Evolutionary conservation across 1,140 invertebrate genomes (phyloP), one percentile per base, ranked within the genome.

Genomic region (Orchestia grillus): DNA sequence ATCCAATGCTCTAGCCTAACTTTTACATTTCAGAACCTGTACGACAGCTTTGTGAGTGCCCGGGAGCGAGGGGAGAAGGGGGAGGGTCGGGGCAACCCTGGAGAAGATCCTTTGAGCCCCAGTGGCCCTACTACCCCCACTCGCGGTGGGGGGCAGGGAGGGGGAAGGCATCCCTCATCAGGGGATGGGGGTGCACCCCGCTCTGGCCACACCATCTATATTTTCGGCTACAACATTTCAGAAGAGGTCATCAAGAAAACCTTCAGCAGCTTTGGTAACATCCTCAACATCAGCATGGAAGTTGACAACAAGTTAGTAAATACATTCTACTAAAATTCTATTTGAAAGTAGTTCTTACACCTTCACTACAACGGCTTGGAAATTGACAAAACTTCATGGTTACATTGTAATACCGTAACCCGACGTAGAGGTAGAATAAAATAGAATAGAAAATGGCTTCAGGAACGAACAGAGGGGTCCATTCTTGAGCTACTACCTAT

Each of bases 221-320:
- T 99, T 0, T 97, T 98, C 95, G 99, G 98, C 4, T 98, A 98
- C 96, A 98, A 98, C 96, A 98, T 99, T 90, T 98, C 98, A 0
- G 98, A 99, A 97, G 98, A 99, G 91, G 98, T 98, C 96, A 97
- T 99, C 0, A 98, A 98, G 97, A 99, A 98, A 97, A 98, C 98
- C 87, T 99, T 99, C 97, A 98, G 98, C 92, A 98, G 98, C 45
- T 98, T 98, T 97, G 99, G 98, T 62, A 98, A 98, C 96, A 99
- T 99, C 97, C 98, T 99, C 0, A 99, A 99, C 97, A 98, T 99
- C n/a, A 98, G 98, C 0, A 99, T 99, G 98, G 99, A 99, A 97
- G 98, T 98, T 97, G 98, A 99, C 96, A 99, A 99, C 97, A 98
- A 98, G 98, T 99, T 97, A 97, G 97, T 97, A n/a, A n/a, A n/a